phyloP scores from a whole-genome alignment of 1,140 invertebrate genomes.

The Heliconius nattereri region DNA sequence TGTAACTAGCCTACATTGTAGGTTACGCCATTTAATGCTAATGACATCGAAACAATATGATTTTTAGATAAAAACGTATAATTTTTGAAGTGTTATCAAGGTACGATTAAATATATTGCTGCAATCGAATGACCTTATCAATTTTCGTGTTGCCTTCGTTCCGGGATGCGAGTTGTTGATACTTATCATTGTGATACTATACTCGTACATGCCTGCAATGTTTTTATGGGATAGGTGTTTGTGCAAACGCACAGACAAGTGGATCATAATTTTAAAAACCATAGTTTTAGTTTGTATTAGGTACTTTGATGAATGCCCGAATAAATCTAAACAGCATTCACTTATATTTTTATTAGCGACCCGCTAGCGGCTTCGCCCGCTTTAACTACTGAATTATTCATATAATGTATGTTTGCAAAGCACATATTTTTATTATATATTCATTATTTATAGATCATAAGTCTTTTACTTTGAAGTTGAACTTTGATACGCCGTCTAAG shows the following conservation, averaged over 20 bases:
- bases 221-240: too few species aligned
- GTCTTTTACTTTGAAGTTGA: neutral
- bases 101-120: conserved; percentile 6
- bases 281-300: too few species aligned
- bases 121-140: conserved; percentile 2
- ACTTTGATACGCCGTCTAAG: neutral
- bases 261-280: too few species aligned
- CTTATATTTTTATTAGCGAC: too few species aligned
- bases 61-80: conserved; percentile 6
- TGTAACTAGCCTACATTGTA: neutral
- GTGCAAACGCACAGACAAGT: too few species aligned
- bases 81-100: neutral
- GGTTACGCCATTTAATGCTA: neutral
- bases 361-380: too few species aligned
- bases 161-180: conserved; percentile 20
- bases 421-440: too few species aligned
- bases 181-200: neutral
- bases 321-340: too few species aligned
- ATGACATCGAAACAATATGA: neutral
- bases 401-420: too few species aligned
- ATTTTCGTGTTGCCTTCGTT: conserved; percentile 11
- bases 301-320: too few species aligned
- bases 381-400: too few species aligned
- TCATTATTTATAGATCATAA: too few species aligned
- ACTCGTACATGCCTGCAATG: neutral